Base-by-base conservation (phyloP, 1,140 invertebrate species). In the Episyrphus balteatus region DNA sequence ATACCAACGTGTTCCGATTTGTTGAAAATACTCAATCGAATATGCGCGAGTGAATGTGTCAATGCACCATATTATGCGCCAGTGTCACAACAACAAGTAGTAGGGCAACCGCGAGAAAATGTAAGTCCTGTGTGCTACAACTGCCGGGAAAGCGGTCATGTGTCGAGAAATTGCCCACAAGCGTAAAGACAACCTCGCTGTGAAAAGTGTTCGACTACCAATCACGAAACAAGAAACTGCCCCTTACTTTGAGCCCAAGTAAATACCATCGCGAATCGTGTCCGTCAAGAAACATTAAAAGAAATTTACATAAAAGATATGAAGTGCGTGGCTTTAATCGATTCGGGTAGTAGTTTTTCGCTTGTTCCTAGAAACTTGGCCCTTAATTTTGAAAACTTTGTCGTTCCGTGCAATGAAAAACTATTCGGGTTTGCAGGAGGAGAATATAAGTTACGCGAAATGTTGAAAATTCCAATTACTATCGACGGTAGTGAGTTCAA, bases 131-230 rank as follows among this genome's bases (percentile, higher is more conserved):
- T 15, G 6, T 45, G 32, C 18, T 45, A 5, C 17, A 45, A 45
- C 12, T 45, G 44, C 19, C n/a, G 32, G 5, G 15, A 45, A 45
- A 10, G 13, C 12, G 44, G 32, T 1, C 44, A 36, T 2, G 10
- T 45, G n/a, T 10, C 44, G 10, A 21, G 5, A 34, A 45, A 34
- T 19, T 45, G 33, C n/a, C 33, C 9, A 36, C n/a, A 38, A 38
- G 8, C 34, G 15, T 5, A 37, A 31, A 14, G 12, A 19, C 50
- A 46, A 34, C 48, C 30, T 54, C 53, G 44, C 51, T 58, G 11
- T 42, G 51, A 41, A n/a, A 54, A 33, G 55, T 58, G 50, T 49
- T 56, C 33, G 17, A 51, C n/a, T 30, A 51, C 42, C 45, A 56
- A 48, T 12, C 52, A 13, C 13, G 31, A 14, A 44, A 50, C 33